A percentile compares a stretch with the other conserved stretches of the same genome.
Evolutionary conservation across 1,140 invertebrate genomes (phyloP).

Genomic region (Trichoplusia ni): DNA sequence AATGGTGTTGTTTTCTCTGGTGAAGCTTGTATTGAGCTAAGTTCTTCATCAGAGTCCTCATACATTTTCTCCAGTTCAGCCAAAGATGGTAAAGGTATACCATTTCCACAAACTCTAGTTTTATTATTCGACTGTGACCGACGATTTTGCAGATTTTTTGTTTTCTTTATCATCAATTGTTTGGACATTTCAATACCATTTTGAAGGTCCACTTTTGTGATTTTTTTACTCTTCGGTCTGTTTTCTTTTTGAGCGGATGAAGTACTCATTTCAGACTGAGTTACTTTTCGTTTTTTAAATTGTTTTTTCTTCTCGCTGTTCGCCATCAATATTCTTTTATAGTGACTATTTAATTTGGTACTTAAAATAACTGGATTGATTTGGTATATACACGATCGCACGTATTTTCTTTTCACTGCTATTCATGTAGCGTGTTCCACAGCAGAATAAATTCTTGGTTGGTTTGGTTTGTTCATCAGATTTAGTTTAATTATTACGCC

Average conservation of each 20-base stretch:
- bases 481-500: too few relatives aligned
- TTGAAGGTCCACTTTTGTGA: background rate
- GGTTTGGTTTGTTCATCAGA: too few relatives aligned
- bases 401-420: too few relatives aligned
- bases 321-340: too few relatives aligned
- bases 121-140: background rate
- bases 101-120: constrained; percentile 13
- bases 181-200: constrained; percentile 37
- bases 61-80: constrained; percentile 45
- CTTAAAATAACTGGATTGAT: too few relatives aligned
- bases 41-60: constrained; percentile 40
- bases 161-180: constrained; percentile 25
- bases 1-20: background rate
- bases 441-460: too few relatives aligned
- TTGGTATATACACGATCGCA: too few relatives aligned
- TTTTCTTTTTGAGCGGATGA: constrained; percentile 10
- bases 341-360: background rate
- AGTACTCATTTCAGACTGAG: background rate
- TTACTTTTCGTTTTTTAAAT: background rate
- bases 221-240: background rate
- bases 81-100: constrained; percentile 41
- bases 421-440: too few relatives aligned
- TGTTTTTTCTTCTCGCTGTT: background rate
- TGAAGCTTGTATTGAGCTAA: background rate
- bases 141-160: background rate